A percentile compares a stretch with the other conserved stretches of the same genome.
Evolutionary conservation across 2,113 vertebrate species (phyloP).

Genomic region (Pachycephala philippinensis): DNA sequence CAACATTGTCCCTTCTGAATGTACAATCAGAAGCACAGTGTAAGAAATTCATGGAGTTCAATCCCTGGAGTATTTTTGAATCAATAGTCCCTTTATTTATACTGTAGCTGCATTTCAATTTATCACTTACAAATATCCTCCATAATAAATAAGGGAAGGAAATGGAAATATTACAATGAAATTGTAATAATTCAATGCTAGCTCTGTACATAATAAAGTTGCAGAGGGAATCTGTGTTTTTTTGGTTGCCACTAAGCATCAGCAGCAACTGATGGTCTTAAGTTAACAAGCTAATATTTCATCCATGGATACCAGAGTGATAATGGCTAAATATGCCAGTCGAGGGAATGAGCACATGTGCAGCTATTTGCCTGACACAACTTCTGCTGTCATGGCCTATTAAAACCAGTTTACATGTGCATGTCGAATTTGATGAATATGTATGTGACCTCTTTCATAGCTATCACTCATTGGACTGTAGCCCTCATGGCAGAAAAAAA

Average conservation of each 20-base stretch:
- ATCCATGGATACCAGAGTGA: conserved; percentile 76
- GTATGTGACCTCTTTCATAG: conserved; percentile 97
- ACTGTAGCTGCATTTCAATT: background rate
- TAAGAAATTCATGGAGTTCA: background rate
- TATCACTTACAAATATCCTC: conserved; percentile 45
- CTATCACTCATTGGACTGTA: conserved; percentile 81
- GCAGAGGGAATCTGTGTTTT: conserved; percentile 53
- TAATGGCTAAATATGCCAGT: conserved; percentile 77
- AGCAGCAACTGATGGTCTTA: conserved; percentile 72
- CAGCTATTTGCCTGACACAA: conserved; percentile 82
- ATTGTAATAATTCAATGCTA: conserved; percentile 27
- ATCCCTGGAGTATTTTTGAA: background rate
- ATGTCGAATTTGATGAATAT: conserved; percentile 98
- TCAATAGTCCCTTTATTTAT: conserved; percentile 18
- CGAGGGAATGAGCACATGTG: conserved; percentile 74
- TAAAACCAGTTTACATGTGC: conserved; percentile 96
- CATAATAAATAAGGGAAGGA: conserved; percentile 35
- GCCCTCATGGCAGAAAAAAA: conserved; percentile 83
- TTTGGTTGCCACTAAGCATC: conserved; percentile 61
- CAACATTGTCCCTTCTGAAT: background rate
- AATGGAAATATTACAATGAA: conserved; percentile 21
- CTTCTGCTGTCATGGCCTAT: conserved; percentile 93
- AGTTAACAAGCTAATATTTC: conserved; percentile 83
- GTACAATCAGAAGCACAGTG: background rate
- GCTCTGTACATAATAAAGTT: conserved; percentile 52